Evolutionary conservation across 92 coral and sea anemone genomes (phyloP).

Genomic region (Pocillopora grandis): DNA sequence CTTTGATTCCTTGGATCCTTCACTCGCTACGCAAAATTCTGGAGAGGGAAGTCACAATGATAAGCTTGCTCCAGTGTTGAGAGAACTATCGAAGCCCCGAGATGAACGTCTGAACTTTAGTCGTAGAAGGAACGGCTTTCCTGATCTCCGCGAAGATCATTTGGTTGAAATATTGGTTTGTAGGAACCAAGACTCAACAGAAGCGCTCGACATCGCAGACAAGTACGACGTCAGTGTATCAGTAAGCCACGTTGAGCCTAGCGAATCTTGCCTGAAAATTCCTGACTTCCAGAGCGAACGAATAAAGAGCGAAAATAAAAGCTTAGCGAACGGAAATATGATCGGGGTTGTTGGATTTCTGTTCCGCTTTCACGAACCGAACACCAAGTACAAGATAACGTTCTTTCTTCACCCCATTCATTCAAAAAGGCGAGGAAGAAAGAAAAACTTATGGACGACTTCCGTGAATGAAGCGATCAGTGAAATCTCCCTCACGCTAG

Average conservation of each 20-base stretch:
- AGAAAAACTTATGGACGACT: background rate
- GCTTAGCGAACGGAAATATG: background rate
- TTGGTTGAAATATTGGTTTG: constrained; percentile 29
- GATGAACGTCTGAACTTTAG: background rate
- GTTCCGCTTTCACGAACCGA: constrained; percentile 47
- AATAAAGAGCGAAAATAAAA: constrained; percentile 9
- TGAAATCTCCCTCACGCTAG: constrained; percentile 27
- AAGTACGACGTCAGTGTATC: constrained; percentile 13
- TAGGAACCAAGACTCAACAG: constrained; percentile 6
- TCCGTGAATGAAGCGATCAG: constrained; percentile 14
- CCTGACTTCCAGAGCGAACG: constrained; percentile 38
- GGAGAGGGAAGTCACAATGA: background rate
- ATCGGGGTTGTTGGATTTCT: constrained; percentile 33
- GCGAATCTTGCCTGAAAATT: background rate
- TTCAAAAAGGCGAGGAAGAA: constrained; percentile 23
- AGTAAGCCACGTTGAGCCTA: background rate
- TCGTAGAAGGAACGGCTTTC: constrained; percentile 13
- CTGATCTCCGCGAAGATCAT: constrained; percentile 21
- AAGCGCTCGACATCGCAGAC: constrained; percentile 5
- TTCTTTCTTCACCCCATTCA: constrained; percentile 31
- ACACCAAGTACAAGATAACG: constrained; percentile 22
- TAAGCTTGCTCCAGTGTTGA: background rate
- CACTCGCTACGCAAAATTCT: background rate
- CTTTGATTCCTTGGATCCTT: constrained; percentile 1
- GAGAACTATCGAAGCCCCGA: background rate